These are phyloP conservation scores for Ceyx erithaca DNA, from an alignment of 2,797 vertebrate species.

Conservation along the genomic window DNA sequence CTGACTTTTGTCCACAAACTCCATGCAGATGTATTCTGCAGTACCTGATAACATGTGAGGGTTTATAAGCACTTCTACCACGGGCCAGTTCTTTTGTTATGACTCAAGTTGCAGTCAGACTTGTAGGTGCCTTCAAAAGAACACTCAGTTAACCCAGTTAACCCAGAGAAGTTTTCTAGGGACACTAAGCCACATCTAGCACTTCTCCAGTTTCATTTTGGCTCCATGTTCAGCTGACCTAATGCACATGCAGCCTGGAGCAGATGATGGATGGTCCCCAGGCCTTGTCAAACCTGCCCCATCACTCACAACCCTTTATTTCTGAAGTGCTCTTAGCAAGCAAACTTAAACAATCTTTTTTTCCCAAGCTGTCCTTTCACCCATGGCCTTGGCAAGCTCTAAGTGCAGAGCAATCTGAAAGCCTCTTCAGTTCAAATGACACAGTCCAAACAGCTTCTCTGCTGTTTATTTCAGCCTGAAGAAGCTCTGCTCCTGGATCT, in stretches of 20 bases:
- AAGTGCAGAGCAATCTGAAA: not conserved
- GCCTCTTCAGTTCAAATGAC: not conserved
- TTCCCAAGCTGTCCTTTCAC: constrained; percentile 40
- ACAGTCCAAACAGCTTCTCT: not conserved
- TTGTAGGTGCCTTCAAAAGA: not conserved
- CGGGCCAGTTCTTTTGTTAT: not conserved
- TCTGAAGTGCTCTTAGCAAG: constrained; percentile 14
- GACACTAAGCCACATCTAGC: not conserved
- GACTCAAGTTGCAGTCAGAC: not conserved
- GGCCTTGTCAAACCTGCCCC: not conserved
- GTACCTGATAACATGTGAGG: not conserved
- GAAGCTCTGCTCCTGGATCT: not conserved
- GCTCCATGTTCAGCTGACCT: not conserved
- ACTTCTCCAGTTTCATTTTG: not conserved
- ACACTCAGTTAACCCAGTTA: not conserved
- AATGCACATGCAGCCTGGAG: not conserved
- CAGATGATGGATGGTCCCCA: not conserved
- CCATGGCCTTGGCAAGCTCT: not conserved
- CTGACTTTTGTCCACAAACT: not conserved
- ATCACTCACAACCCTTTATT: constrained; percentile 37
- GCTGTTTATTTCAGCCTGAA: not conserved
- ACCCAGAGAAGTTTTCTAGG: not conserved
- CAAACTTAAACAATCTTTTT: constrained; percentile 13
- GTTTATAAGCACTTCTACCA: not conserved
- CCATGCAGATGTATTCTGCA: not conserved